phyloP scores from a whole-genome alignment of 2,113 vertebrate species.

The Ctenodactylus gundi region DNA sequence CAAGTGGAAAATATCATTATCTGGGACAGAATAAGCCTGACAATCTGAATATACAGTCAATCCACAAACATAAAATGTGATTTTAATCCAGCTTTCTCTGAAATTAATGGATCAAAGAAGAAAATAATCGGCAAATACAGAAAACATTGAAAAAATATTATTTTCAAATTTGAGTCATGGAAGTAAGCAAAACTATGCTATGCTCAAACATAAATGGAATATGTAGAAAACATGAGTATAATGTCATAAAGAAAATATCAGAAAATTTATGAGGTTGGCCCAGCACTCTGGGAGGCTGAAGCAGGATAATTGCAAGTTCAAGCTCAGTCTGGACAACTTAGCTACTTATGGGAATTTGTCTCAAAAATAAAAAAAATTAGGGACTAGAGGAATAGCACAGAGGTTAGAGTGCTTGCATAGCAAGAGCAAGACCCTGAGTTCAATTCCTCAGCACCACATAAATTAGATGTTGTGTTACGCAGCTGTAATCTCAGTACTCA shows the following conservation, averaged over 20 bases:
- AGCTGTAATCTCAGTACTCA: no score
- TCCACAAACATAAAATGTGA: background rate
- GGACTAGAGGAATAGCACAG: no score
- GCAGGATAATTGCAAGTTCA: no score
- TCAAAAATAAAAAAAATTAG: no score
- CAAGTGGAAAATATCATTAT: background rate
- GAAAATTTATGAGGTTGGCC: no score
- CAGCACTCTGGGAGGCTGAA: no score
- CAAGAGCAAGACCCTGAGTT: no score
- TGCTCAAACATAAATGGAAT: background rate
- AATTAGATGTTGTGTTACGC: no score
- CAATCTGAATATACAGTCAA: background rate
- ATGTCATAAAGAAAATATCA: background rate
- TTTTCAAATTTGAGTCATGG: background rate
- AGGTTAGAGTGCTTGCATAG: no score
- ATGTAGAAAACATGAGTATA: background rate
- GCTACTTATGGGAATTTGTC: no score
- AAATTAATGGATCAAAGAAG: constrained; percentile 8
- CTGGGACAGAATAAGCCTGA: background rate
- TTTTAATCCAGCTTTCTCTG: background rate
- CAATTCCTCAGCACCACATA: no score
- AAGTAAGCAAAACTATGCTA: background rate
- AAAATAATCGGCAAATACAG: background rate
- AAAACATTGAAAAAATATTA: background rate
- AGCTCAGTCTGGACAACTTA: no score